A percentile compares a stretch with the other conserved stretches of the same genome.
These are phyloP conservation scores for Ichneumoninae sp. DNA, from an alignment of 2,888 invertebrate species.

Conservation along the genomic window DNA sequence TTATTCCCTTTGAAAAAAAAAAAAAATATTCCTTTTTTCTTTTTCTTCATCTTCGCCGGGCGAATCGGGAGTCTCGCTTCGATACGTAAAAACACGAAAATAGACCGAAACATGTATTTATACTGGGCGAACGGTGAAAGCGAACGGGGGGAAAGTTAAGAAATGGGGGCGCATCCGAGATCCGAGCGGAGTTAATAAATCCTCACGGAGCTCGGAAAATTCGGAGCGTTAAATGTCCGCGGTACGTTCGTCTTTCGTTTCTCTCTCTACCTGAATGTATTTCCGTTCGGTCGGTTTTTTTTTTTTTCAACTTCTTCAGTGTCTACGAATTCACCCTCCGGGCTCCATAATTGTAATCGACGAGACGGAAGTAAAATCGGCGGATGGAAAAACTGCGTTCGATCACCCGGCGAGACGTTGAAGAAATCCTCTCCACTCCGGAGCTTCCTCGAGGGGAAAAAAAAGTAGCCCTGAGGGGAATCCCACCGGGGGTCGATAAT, in stretches of 20 bases:
- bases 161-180: slow-evolving; percentile 30
- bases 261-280: slow-evolving; percentile 26
- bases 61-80: slow-evolving; percentile 14
- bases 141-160: slow-evolving; percentile 9
- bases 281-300: background rate
- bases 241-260: slow-evolving; percentile 30
- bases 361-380: slow-evolving; percentile 50
- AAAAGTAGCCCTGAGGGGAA: slow-evolving; percentile 21
- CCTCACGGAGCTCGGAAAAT: slow-evolving; percentile 34
- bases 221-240: slow-evolving; percentile 29
- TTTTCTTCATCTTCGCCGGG: background rate
- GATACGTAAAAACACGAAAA: slow-evolving; percentile 46
- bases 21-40: slow-evolving; percentile 7
- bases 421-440: background rate
- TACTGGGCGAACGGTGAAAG: background rate
- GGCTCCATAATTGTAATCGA: slow-evolving; percentile 44
- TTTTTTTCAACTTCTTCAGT: background rate
- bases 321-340: slow-evolving; percentile 26
- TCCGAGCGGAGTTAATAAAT: slow-evolving; percentile 50
- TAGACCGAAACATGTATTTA: slow-evolving; percentile 37
- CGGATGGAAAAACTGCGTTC: slow-evolving; percentile 31
- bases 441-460: slow-evolving; percentile 17
- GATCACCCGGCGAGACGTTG: background rate
- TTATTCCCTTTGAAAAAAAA: slow-evolving; percentile 1
- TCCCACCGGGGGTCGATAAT: slow-evolving; percentile 37